Evolutionary conservation across 1,140 invertebrate species (phyloP).

Genomic region (Eciton burchellii): DNA sequence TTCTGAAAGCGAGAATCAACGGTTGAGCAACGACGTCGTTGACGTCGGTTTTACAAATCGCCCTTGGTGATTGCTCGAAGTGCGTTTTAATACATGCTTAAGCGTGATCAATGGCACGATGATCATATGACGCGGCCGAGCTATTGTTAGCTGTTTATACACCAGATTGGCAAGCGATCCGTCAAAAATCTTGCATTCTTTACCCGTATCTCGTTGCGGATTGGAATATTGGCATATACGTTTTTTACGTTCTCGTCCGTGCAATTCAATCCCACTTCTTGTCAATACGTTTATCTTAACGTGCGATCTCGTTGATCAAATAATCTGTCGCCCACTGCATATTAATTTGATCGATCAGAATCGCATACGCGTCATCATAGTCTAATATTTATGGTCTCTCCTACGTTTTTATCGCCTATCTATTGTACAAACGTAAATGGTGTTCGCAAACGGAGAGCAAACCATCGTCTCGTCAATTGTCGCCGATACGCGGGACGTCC

Average conservation of each 20-base stretch:
- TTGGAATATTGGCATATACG: no score
- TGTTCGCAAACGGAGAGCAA: neutral
- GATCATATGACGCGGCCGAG: no score
- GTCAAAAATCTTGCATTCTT: neutral
- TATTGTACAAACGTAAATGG: slow-evolving; percentile 50
- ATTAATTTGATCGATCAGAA: slow-evolving; percentile 46
- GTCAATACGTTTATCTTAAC: slow-evolving; percentile 46
- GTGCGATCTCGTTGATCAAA: slow-evolving; percentile 52
- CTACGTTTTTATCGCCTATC: slow-evolving; percentile 47
- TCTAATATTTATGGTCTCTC: slow-evolving; percentile 57
- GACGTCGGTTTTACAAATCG: no score
- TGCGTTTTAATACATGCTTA: no score
- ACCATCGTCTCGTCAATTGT: slow-evolving; percentile 7
- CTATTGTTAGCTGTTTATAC: slow-evolving; percentile 12
- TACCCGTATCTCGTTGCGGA: no score
- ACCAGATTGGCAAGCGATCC: slow-evolving; percentile 53
- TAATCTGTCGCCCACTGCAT: slow-evolving; percentile 41
- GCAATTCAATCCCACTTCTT: slow-evolving; percentile 58
- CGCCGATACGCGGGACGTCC: slow-evolving; percentile 7
- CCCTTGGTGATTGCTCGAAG: no score
- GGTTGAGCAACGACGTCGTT: no score
- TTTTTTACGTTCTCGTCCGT: slow-evolving; percentile 15
- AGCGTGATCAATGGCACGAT: no score
- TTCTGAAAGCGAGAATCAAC: no score
- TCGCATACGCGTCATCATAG: slow-evolving; percentile 61